These are phyloP conservation scores for Paedocypris micromegethes DNA, from an alignment of 2,797 vertebrate species.

Conservation along the genomic window DNA sequence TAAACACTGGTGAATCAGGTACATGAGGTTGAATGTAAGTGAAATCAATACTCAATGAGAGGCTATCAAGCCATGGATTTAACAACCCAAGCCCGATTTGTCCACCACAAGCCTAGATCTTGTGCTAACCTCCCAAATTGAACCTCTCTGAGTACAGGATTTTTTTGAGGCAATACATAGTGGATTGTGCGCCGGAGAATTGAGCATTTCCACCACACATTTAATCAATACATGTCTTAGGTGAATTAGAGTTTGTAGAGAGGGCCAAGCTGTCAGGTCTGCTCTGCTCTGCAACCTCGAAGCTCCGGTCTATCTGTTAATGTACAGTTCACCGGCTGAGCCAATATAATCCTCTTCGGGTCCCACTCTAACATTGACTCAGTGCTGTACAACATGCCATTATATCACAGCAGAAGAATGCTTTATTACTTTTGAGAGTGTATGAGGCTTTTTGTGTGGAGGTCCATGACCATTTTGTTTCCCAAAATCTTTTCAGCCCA, in stretches of 20 bases:
- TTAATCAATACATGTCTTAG: constrained; percentile 69
- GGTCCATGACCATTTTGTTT: background rate
- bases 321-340: constrained; percentile 43
- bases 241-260: constrained; percentile 74
- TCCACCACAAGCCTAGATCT: no score
- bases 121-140: no score
- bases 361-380: constrained; percentile 27
- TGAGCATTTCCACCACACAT: constrained; percentile 53
- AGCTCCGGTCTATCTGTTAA: constrained; percentile 67
- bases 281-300: constrained; percentile 59
- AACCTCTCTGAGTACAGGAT: background rate
- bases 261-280: constrained; percentile 64
- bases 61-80: no score
- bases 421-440: background rate
- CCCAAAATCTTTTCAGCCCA: background rate
- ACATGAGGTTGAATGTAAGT: no score
- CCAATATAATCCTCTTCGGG: constrained; percentile 34
- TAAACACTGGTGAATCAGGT: no score
- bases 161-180: constrained; percentile 48
- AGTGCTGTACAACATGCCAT: constrained; percentile 27
- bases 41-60: no score
- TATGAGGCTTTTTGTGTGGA: background rate
- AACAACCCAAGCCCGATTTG: no score
- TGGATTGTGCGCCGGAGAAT: constrained; percentile 53
- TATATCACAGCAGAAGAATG: constrained; percentile 6